phyloP scores from a whole-genome alignment of 2,888 invertebrate species.

The Cyclophora albipunctata region DNA sequence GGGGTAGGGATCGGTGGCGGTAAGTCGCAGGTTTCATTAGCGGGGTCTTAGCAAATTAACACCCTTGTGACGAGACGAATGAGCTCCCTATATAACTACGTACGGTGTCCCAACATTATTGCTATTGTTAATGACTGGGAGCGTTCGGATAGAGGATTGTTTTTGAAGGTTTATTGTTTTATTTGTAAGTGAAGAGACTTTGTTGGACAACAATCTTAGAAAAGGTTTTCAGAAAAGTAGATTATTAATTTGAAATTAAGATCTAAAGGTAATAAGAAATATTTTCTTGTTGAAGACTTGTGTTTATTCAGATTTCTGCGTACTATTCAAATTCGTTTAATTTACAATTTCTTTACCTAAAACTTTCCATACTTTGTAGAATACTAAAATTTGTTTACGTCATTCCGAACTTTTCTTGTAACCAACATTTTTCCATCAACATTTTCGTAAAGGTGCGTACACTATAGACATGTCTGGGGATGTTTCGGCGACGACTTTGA shows the following conservation, averaged over 20 bases:
- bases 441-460: slow-evolving; percentile 1
- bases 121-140: slow-evolving; percentile 47
- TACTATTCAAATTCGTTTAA: too few relatives aligned
- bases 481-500: slow-evolving; percentile 59
- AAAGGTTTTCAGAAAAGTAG: too few relatives aligned
- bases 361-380: too few relatives aligned
- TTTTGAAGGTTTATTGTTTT: background rate
- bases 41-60: slow-evolving; percentile 68
- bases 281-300: too few relatives aligned
- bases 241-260: too few relatives aligned
- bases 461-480: slow-evolving; percentile 6
- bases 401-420: too few relatives aligned
- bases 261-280: too few relatives aligned
- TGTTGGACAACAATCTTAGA: too few relatives aligned
- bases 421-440: background rate
- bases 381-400: too few relatives aligned
- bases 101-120: slow-evolving; percentile 34
- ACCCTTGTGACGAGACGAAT: slow-evolving; percentile 55
- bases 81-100: slow-evolving; percentile 22
- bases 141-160: slow-evolving; percentile 17
- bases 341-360: too few relatives aligned
- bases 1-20: slow-evolving; percentile 50
- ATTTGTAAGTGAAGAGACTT: too few relatives aligned
- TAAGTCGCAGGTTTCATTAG: slow-evolving; percentile 69
- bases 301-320: too few relatives aligned